These are phyloP conservation scores for Aphidoletes aphidimyza DNA, from an alignment of 2,888 invertebrate genomes.

Conservation along the genomic window DNA sequence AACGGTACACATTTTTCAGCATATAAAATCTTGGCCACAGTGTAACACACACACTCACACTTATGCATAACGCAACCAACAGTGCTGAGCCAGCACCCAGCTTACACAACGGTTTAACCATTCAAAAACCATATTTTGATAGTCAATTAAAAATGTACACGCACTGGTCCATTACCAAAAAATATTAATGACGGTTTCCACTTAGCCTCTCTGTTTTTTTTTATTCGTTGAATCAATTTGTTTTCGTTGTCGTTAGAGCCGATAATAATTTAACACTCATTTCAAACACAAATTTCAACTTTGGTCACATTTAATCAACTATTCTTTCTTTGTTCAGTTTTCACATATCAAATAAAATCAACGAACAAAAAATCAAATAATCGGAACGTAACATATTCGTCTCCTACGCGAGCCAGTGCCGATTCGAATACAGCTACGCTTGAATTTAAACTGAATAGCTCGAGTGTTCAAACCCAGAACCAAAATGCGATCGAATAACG, in stretches of 20 bases:
- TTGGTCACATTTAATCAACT: constrained; percentile 36
- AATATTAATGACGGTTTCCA: constrained; percentile 18
- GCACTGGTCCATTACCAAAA: constrained; percentile 41
- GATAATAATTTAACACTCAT: background rate
- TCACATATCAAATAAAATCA: background rate
- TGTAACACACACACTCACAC: too few species aligned
- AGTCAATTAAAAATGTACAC: constrained; percentile 7
- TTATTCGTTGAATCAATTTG: background rate
- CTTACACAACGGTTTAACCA: too few species aligned
- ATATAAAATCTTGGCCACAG: too few species aligned
- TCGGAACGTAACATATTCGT: background rate
- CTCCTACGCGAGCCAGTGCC: too few species aligned
- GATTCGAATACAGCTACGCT: too few species aligned
- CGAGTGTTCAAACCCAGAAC: background rate
- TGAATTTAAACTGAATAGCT: background rate
- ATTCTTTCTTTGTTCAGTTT: too few species aligned
- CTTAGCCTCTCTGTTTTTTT: background rate
- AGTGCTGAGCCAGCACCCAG: too few species aligned
- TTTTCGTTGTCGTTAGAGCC: background rate
- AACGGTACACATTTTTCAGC: too few species aligned
- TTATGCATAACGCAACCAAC: too few species aligned
- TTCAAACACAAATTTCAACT: background rate
- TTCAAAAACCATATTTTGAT: too few species aligned
- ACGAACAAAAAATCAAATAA: background rate
- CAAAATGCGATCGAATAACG: background rate